Conservation (phyloP, 2,888 invertebrate species). For the Seladonia tumulorum region DNA sequence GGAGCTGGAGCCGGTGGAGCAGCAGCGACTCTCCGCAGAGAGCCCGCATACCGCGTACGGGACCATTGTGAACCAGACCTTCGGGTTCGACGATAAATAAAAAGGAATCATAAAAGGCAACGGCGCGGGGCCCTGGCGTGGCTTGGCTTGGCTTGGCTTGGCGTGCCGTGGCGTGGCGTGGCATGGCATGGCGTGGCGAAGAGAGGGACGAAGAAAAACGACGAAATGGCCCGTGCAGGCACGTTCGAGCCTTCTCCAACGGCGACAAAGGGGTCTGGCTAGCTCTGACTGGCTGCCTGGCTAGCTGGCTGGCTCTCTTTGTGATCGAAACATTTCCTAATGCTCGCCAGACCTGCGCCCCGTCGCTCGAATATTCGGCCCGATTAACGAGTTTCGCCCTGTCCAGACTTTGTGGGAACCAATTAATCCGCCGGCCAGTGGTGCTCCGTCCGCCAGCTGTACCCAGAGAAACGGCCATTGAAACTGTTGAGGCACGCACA, state of each 20-base stretch:
- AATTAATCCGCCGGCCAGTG: constrained; percentile 38
- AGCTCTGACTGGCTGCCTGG: background rate
- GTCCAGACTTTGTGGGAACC: constrained; percentile 46
- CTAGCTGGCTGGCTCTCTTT: constrained; percentile 31
- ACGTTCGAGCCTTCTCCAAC: constrained; percentile 28
- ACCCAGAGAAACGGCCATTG: background rate
- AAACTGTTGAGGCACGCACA: background rate
- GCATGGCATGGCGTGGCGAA: background rate
- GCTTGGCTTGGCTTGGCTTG: background rate
- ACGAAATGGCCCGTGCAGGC: constrained; percentile 58
- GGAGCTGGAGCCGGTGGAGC: background rate
- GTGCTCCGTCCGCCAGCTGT: background rate
- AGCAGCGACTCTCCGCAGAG: constrained; percentile 20
- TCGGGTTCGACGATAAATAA: constrained; percentile 62
- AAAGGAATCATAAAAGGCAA: constrained; percentile 63
- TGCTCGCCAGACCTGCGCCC: constrained; percentile 14
- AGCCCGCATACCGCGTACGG: constrained; percentile 62
- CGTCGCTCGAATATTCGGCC: constrained; percentile 42
- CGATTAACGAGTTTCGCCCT: constrained; percentile 46
- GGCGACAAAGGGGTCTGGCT: constrained; percentile 46
- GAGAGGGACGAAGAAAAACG: constrained; percentile 58
- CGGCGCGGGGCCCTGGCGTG: constrained; percentile 12
- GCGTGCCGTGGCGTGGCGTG: background rate
- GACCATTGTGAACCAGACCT: constrained; percentile 63
- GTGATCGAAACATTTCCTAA: constrained; percentile 58